Conservation (phyloP, 2,888 invertebrate genomes). For the Limnephilus lunatus region DNA sequence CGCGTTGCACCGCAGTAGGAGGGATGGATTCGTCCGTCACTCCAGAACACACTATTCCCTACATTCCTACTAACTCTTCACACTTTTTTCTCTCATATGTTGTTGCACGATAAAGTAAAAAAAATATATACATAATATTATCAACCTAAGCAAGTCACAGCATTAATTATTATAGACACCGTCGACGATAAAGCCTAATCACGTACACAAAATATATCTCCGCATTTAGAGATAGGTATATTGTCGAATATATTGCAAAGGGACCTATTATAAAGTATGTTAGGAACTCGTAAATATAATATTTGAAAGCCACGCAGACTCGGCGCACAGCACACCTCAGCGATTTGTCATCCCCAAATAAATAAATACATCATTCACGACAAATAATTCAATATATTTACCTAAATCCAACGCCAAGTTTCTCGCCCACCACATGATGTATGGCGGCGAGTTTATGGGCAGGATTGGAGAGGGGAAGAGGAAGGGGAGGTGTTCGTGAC, state of each 20-base stretch:
- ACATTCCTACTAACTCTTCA: no score
- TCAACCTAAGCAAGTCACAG: no score
- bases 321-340: background rate
- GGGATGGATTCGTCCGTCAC: no score
- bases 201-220: background rate
- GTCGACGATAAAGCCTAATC: no score
- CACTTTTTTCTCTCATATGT: background rate
- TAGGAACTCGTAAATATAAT: background rate
- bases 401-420: conserved; percentile 7
- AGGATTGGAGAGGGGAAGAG: background rate
- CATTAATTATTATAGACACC: no score
- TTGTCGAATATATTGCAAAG: background rate
- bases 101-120: no score
- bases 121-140: no score
- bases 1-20: no score
- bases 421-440: background rate
- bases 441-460: background rate
- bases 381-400: conserved; percentile 2
- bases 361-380: background rate
- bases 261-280: background rate
- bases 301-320: background rate
- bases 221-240: background rate
- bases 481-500: conserved; percentile 33
- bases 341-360: background rate
- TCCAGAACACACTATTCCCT: no score